Evolutionary conservation across 2,113 vertebrate species (phyloP).

Genomic region (Mustela lutreola): DNA sequence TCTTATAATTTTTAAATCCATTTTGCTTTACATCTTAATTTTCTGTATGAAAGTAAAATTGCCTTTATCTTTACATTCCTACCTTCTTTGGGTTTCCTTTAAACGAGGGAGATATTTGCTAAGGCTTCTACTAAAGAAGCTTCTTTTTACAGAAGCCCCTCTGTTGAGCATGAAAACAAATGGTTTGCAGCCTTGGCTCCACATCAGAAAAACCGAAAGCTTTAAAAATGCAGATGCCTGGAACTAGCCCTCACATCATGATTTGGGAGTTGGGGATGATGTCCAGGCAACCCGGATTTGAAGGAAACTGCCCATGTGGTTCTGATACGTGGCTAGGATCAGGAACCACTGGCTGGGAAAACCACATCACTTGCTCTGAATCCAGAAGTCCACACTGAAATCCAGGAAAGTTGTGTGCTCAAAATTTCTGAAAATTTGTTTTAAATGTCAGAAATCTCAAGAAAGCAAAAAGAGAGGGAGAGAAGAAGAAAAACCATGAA

Average conservation of each 20-base stretch:
- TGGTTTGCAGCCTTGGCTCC: background rate
- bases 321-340: background rate
- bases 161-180: background rate
- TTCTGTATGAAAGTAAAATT: conserved; percentile 31
- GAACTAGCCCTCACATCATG: background rate
- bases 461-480: background rate
- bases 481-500: background rate
- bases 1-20: background rate
- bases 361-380: background rate
- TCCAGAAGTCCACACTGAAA: background rate
- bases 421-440: background rate
- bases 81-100: background rate
- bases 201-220: background rate
- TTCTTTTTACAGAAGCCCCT: background rate
- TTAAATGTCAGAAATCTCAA: background rate
- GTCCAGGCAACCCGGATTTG: background rate
- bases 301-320: background rate
- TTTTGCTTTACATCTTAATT: conserved; percentile 15
- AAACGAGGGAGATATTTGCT: background rate
- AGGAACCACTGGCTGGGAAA: background rate
- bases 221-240: background rate
- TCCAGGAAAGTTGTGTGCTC: background rate
- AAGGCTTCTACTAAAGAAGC: background rate
- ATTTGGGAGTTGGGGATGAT: background rate
- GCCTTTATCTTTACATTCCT: background rate